Evolutionary conservation across 2,113 vertebrate species (phyloP).

Genomic region (Acrocephalus arundinaceus): DNA sequence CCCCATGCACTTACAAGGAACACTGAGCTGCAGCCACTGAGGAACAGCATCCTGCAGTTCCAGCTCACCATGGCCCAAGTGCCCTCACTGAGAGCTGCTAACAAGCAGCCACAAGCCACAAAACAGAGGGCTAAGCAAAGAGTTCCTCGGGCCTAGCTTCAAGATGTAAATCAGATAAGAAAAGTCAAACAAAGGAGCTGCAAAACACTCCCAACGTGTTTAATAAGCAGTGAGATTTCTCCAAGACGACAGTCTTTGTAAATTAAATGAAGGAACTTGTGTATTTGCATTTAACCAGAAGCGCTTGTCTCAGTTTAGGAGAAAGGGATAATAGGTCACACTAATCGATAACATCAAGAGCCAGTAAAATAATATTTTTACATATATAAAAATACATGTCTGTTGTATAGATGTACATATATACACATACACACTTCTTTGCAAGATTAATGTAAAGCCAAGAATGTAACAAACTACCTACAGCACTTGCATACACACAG

Average conservation of each 20-base stretch:
- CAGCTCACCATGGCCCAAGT: background rate
- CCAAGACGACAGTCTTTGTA: background rate
- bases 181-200: conserved; percentile 9
- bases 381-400: background rate
- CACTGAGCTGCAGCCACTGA: background rate
- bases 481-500: background rate
- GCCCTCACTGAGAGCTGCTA: background rate
- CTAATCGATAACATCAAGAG: background rate
- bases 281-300: background rate
- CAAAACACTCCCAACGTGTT: background rate
- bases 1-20: rapidly evolving
- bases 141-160: background rate
- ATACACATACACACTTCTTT: background rate
- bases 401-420: background rate
- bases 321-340: background rate
- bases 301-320: background rate
- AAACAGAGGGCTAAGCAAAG: background rate
- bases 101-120: background rate
- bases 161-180: background rate
- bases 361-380: background rate
- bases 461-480: background rate
- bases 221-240: background rate
- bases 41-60: background rate
- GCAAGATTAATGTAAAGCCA: background rate
- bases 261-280: background rate